Evolutionary conservation across 2,797 vertebrate genomes (phyloP).

Genomic region (Macropodus opercularis): DNA sequence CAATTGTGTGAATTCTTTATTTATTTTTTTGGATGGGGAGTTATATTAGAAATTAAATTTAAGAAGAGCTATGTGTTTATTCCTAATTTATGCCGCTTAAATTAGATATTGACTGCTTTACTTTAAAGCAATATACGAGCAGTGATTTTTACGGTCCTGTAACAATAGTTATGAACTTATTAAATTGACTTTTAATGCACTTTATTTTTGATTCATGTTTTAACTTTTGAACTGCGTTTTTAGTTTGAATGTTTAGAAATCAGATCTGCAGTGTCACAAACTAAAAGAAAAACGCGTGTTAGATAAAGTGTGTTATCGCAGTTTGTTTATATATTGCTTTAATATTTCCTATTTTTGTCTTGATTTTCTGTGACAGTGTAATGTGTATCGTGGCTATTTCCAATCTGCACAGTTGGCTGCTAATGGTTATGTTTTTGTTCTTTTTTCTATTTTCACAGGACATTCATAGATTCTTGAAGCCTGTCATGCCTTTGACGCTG

Average conservation of each 20-base stretch:
- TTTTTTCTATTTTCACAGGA: slow-evolving; percentile 40
- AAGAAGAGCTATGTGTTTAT: slow-evolving; percentile 1
- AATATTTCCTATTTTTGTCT: background rate
- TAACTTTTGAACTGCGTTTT: background rate
- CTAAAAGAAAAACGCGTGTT: background rate
- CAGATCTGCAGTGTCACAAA: background rate
- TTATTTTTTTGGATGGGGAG: too few species aligned
- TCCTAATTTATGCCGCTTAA: background rate
- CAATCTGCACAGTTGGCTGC: slow-evolving; percentile 13
- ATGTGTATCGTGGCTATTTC: background rate
- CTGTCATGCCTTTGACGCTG: slow-evolving; percentile 34
- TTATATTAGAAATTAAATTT: background rate
- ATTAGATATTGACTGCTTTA: background rate
- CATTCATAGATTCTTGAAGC: slow-evolving; percentile 24
- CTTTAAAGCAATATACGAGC: slow-evolving; percentile 2
- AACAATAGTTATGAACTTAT: background rate
- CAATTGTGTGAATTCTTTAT: slow-evolving; percentile 5
- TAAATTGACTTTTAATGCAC: too few species aligned
- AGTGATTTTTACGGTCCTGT: background rate
- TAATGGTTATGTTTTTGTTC: slow-evolving; percentile 7
- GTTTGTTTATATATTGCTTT: too few species aligned
- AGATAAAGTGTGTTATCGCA: too few species aligned
- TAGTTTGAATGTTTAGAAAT: background rate
- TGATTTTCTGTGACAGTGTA: background rate
- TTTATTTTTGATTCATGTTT: slow-evolving; percentile 1